Base-by-base conservation (phyloP, 2,888 invertebrate species). In the Eucriotettix oculatus region DNA sequence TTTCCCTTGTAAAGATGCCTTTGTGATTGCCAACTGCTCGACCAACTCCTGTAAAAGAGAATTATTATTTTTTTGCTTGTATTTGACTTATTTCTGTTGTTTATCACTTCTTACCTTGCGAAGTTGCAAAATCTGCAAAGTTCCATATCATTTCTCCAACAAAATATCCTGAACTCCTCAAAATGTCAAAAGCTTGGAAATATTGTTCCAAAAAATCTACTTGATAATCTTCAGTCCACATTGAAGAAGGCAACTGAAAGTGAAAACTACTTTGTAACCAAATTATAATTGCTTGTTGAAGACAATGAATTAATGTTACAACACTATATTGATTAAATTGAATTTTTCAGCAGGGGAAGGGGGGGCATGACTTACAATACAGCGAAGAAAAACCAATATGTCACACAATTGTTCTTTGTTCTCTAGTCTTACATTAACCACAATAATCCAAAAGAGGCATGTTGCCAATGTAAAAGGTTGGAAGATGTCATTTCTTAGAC, bases 81-180 rank as follows among this genome's bases (percentile, higher is more conserved):
- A 7, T 16, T 12, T 2, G 48, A 48, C 9, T n/a, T n/a, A 14
- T 48, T 48, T 54, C 40, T 54, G 54, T 54, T 42, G 9, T 7
- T 40, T 9, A 14, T 54, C 14, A 42, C 16, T 52, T 12, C 17
- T 58, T 54, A 77, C 78, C 73, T 73, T 79, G 78, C 57, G 73
- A 74, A 1, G 82, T 83, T 73, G 79, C 77, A 67, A 83, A 83
- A 69, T 84, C 83, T 7, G 82, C 82, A 71, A 83, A 83, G 68
- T 83, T 83, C 83, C 83, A 84, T 44, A 82, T 76, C 79, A 82
- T 79, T 70, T 84, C 83, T 1, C 83, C 83, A 1, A 78, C 72
- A 16, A 83, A 69, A 60, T 72, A 66, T 1, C 69, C 68, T 56
- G 67, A 67, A 12, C 70, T 65, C 40, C 76, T 69, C 11, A 79